Percentiles rank a stretch among this genome's conserved stretches.
Evolutionary conservation across 2,113 vertebrate species (phyloP).

Genomic region (Oophaga pumilio): DNA sequence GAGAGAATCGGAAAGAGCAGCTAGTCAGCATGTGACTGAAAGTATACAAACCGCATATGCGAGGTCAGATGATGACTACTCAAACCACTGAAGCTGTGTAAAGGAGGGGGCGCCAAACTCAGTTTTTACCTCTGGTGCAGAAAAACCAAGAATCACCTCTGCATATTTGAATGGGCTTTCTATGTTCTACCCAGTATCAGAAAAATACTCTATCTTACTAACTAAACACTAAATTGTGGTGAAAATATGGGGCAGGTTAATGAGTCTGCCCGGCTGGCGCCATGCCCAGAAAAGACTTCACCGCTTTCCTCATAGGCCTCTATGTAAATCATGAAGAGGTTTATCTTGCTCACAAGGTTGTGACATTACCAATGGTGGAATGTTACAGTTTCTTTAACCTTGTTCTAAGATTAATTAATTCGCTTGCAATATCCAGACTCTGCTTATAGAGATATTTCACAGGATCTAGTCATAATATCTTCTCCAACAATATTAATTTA

Average conservation of each 20-base stretch:
- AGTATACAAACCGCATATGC: too few species aligned
- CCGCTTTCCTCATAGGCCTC: neutral
- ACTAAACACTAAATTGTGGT: neutral
- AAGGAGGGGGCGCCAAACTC: too few species aligned
- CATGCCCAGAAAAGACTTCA: constrained; percentile 12
- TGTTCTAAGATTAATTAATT: constrained; percentile 18
- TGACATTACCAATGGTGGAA: neutral
- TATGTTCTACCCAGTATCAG: neutral
- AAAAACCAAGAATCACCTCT: too few species aligned
- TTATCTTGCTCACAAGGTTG: neutral
- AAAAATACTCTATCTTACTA: neutral
- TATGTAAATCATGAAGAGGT: constrained; percentile 29
- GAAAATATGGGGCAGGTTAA: constrained; percentile 13
- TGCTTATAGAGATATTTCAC: neutral
- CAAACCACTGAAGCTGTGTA: too few species aligned
- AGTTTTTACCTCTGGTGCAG: neutral
- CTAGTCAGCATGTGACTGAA: too few species aligned
- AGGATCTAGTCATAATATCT: neutral
- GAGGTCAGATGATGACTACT: too few species aligned
- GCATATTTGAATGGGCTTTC: too few species aligned
- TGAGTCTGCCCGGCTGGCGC: neutral
- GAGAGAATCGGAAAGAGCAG: too few species aligned
- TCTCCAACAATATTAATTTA: neutral
- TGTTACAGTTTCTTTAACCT: constrained; percentile 10
- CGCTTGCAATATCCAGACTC: neutral